Percentiles rank a stretch among this genome's conserved stretches.
These are phyloP conservation scores for Mythimna albipuncta DNA, from an alignment of 2,888 invertebrate genomes.

Conservation along the genomic window DNA sequence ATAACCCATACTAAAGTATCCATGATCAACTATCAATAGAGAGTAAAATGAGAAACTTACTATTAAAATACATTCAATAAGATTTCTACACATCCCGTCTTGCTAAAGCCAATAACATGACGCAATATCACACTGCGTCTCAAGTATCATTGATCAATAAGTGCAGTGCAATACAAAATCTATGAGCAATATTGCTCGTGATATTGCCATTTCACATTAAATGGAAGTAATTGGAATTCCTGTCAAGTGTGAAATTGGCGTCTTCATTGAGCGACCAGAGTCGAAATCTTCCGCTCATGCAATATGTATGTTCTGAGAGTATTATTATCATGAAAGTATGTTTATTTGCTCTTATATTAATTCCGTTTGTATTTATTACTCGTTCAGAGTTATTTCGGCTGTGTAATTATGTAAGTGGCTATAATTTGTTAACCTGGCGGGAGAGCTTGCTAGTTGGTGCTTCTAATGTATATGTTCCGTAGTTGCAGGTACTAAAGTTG, in stretches of 20 bases:
- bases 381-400: slow-evolving; percentile 56
- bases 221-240: slow-evolving; percentile 81
- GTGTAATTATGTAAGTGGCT: slow-evolving; percentile 52
- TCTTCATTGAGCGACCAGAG: slow-evolving; percentile 71
- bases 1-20: background rate
- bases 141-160: slow-evolving; percentile 57
- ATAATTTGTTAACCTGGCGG: slow-evolving; percentile 31
- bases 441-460: background rate
- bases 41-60: background rate
- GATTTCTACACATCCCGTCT: slow-evolving; percentile 4
- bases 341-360: slow-evolving; percentile 65
- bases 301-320: slow-evolving; percentile 69
- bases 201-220: slow-evolving; percentile 74
- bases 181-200: slow-evolving; percentile 42
- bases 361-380: slow-evolving; percentile 63
- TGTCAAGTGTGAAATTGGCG: slow-evolving; percentile 80
- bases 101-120: slow-evolving; percentile 30
- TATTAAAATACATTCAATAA: slow-evolving; percentile 3
- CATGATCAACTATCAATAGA: background rate
- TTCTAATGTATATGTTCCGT: too few relatives aligned
- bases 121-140: slow-evolving; percentile 28
- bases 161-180: slow-evolving; percentile 52
- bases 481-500: too few relatives aligned
- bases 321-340: slow-evolving; percentile 48
- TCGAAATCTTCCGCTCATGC: slow-evolving; percentile 71